These are phyloP conservation scores for Acropora tenuis DNA, from an alignment of 64 coral and sea anemone species.

Conservation along the genomic window DNA sequence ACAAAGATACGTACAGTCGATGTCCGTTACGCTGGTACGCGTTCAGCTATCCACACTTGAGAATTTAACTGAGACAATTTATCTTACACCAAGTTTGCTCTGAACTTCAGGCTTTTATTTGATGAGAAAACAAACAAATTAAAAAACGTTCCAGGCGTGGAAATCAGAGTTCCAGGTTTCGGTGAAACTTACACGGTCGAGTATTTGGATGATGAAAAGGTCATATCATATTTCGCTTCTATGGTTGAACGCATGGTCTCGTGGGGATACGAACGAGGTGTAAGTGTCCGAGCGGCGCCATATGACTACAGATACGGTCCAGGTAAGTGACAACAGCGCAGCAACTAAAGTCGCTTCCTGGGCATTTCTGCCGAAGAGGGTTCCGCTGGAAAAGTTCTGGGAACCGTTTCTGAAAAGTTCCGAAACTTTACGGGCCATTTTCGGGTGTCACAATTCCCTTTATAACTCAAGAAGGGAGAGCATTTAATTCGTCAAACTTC, in stretches of 20 bases:
- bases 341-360: neutral
- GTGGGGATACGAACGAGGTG: constrained; percentile 74
- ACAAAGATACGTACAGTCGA: no score
- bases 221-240: constrained; percentile 74
- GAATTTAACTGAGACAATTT: neutral
- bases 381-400: no score
- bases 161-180: constrained; percentile 83
- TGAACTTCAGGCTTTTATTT: constrained; percentile 67
- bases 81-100: neutral
- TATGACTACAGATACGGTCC: constrained; percentile 94
- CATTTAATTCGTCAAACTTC: no score
- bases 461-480: no score
- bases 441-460: no score
- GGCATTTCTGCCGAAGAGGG: no score
- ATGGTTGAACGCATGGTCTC: constrained; percentile 45
- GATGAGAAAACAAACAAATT: constrained; percentile 62
- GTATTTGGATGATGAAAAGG: constrained; percentile 62
- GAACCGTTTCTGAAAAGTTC: no score
- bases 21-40: no score
- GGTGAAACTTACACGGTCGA: constrained; percentile 80
- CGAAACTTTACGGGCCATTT: no score
- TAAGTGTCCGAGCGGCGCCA: constrained; percentile 75
- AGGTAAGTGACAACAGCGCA: constrained; percentile 12
- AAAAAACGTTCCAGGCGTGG: constrained; percentile 79
- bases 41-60: neutral